phyloP scores from a whole-genome alignment of 2,797 vertebrate genomes.

The Chloroceryle inda region DNA sequence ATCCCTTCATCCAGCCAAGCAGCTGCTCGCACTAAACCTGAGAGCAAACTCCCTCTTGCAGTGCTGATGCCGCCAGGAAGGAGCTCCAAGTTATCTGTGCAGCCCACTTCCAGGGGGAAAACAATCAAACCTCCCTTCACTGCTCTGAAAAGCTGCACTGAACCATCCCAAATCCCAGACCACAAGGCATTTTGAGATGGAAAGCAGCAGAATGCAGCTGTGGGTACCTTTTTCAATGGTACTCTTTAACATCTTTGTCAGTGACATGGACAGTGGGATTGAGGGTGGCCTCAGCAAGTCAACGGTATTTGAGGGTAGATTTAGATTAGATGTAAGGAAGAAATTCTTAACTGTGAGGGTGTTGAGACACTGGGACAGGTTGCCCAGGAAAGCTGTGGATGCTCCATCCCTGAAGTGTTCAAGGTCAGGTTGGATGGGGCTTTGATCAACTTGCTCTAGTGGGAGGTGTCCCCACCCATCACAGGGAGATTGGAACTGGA shows the following conservation, averaged over 20 bases:
- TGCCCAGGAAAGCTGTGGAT: background rate
- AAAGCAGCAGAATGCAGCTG: slow-evolving; percentile 44
- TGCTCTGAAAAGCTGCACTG: background rate
- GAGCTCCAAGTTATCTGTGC: background rate
- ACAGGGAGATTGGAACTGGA: background rate
- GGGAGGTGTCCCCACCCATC: background rate
- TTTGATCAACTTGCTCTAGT: background rate
- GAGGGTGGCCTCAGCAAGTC: background rate
- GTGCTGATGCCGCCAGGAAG: background rate
- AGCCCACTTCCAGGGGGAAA: background rate
- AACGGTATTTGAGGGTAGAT: background rate
- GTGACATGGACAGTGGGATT: too few relatives aligned
- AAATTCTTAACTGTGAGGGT: background rate
- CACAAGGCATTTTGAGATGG: background rate
- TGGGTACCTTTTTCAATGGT: slow-evolving; percentile 12
- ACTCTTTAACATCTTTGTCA: background rate
- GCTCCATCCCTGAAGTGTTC: background rate
- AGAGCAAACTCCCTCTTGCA: background rate
- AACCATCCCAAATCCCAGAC: background rate
- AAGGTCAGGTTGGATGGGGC: background rate
- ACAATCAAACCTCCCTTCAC: background rate
- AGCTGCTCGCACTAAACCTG: background rate
- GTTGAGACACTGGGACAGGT: background rate
- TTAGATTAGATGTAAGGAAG: background rate
- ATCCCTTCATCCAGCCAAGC: background rate